phyloP scores from a whole-genome alignment of 2,797 vertebrate genomes.

The Pseudochirops cupreus region DNA sequence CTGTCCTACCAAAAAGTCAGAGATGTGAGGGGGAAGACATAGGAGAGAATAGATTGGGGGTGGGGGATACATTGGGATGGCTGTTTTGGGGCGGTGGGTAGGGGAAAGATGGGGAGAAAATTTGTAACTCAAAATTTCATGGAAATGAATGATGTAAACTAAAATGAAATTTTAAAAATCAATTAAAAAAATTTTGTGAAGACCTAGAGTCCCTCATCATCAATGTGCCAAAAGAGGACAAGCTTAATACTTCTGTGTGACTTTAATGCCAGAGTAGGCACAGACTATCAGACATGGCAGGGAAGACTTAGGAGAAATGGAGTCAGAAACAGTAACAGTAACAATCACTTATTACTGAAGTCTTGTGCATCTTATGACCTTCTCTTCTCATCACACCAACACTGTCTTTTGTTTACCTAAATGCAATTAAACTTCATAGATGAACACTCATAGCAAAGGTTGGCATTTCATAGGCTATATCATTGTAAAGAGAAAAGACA shows the following conservation, averaged over 20 bases:
- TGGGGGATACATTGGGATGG: too few relatives aligned
- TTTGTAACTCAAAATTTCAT: too few relatives aligned
- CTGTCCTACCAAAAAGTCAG: too few relatives aligned
- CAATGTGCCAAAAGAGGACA: background rate
- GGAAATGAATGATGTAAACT: too few relatives aligned
- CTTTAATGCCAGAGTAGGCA: background rate
- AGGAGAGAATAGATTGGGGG: too few relatives aligned
- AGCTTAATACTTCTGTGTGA: background rate
- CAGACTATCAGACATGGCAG: background rate
- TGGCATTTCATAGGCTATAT: background rate
- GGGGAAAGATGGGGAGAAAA: too few relatives aligned
- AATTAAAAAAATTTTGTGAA: background rate
- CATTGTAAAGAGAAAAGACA: background rate
- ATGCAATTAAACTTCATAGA: background rate
- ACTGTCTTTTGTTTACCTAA: background rate
- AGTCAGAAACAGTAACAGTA: background rate
- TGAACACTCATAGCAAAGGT: background rate
- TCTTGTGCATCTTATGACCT: background rate
- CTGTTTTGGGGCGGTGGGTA: too few relatives aligned
- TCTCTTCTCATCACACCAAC: background rate
- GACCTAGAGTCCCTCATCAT: background rate
- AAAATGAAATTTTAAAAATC: background rate
- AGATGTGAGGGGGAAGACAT: too few relatives aligned
- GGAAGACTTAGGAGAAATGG: background rate
- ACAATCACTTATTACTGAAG: background rate